Percentiles rank a stretch among this genome's conserved stretches.
phyloP scores from a whole-genome alignment of 2,797 vertebrate species.

The Benthosema pterotum region DNA sequence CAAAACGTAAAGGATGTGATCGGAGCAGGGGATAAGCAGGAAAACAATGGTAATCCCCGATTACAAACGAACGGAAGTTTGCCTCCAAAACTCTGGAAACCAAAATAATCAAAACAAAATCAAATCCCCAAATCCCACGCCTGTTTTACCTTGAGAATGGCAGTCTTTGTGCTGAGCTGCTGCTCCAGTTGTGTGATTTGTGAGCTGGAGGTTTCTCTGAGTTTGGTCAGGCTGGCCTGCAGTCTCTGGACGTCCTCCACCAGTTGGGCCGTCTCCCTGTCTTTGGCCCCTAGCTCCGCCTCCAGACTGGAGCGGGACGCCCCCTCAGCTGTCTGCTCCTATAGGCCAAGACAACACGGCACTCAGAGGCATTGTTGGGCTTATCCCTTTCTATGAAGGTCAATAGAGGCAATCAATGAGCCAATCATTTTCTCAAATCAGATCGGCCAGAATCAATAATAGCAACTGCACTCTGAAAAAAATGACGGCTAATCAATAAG shows the following conservation, averaged over 20 bases:
- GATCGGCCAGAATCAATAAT: conserved; percentile 3
- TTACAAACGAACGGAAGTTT: conserved; percentile 3
- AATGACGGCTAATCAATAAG: background rate
- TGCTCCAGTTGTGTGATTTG: conserved; percentile 95
- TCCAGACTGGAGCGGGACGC: conserved; percentile 89
- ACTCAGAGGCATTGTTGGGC: background rate
- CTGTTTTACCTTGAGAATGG: conserved; percentile 87
- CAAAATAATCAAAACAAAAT: background rate
- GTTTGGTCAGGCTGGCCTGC: conserved; percentile 96
- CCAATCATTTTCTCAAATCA: background rate
- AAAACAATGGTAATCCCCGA: background rate
- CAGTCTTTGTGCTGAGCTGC: conserved; percentile 92
- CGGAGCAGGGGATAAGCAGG: background rate
- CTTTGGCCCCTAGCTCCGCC: conserved; percentile 94
- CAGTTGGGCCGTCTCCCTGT: conserved; percentile 93
- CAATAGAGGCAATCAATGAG: background rate
- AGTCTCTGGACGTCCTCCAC: conserved; percentile 97
- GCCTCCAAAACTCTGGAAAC: too few relatives aligned
- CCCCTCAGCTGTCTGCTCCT: conserved; percentile 89
- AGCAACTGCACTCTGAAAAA: background rate
- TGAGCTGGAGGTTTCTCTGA: conserved; percentile 91
- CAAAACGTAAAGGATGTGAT: background rate
- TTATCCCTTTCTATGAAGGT: background rate
- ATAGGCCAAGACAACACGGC: conserved; percentile 7
- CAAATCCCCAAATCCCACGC: too few relatives aligned